phyloP scores from a whole-genome alignment of 1,140 invertebrate genomes.

The Epicauta chinensis region DNA sequence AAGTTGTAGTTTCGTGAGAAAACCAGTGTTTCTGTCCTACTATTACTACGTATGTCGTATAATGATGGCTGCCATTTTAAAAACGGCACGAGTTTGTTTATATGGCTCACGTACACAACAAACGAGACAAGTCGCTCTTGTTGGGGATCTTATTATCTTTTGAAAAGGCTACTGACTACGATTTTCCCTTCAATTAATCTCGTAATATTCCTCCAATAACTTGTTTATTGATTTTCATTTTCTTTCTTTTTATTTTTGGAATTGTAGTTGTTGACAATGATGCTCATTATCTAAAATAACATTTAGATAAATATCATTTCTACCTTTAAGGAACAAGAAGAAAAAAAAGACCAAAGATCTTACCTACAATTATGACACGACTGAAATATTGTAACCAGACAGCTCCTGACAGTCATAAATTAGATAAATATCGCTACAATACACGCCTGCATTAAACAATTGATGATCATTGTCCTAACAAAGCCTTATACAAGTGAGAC shows the following conservation, averaged over 20 bases:
- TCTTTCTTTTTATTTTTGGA: no score
- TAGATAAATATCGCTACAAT: constrained; percentile 31
- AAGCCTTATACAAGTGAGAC: no score
- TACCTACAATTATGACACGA: constrained; percentile 31
- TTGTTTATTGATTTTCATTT: no score
- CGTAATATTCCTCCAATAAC: no score
- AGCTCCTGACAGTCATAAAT: constrained; percentile 25
- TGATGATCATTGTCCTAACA: constrained; percentile 16
- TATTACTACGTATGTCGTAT: constrained; percentile 21
- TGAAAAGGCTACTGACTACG: no score
- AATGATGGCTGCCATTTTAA: constrained; percentile 23
- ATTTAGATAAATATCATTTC: constrained; percentile 26
- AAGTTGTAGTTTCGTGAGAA: constrained; percentile 29
- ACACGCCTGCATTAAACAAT: constrained; percentile 35
- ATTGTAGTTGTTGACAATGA: no score
- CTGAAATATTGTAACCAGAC: constrained; percentile 24
- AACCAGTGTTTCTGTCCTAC: constrained; percentile 29
- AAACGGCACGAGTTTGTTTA: constrained; percentile 21
- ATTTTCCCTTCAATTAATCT: no score
- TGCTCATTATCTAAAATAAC: constrained; percentile 11
- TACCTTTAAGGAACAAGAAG: no score
- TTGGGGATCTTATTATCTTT: no score
- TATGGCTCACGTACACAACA: constrained; percentile 13
- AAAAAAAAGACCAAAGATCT: constrained; percentile 28
- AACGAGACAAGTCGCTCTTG: no score